Evolutionary conservation across 2,113 vertebrate species (phyloP).

Genomic region (Nicator chloris): DNA sequence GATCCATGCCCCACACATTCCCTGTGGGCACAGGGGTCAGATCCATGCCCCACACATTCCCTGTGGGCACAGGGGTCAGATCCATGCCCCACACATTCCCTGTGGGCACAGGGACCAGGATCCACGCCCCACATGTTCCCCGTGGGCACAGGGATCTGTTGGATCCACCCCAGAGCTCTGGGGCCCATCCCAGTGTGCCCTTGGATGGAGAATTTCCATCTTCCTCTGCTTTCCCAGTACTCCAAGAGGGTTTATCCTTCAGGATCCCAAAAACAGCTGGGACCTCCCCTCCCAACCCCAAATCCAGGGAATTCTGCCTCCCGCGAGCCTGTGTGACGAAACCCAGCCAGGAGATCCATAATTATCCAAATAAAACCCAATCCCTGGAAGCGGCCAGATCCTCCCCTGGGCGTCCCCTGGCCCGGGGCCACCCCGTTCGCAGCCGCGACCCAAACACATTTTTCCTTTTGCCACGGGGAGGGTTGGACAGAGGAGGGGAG

Average conservation of each 20-base stretch:
- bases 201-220: not conserved
- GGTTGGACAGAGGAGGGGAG: not conserved
- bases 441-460: not conserved
- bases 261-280: not conserved
- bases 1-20: not conserved
- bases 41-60: not conserved
- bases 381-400: not conserved
- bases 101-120: not conserved
- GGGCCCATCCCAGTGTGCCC: not conserved
- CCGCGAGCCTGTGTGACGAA: fast-evolving
- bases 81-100: not conserved
- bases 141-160: fast-evolving
- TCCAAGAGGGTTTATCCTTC: not conserved
- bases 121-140: fast-evolving
- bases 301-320: not conserved
- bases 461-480: not conserved
- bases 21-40: no score
- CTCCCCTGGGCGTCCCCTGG: not conserved
- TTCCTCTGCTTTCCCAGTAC: fast-evolving
- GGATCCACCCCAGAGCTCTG: not conserved
- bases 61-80: not conserved
- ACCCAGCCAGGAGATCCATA: not conserved
- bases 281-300: not conserved
- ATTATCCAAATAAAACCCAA: not conserved
- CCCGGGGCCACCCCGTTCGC: not conserved